Percentiles rank a stretch among this genome's conserved stretches.
These are phyloP conservation scores for Blera fallax DNA, from an alignment of 2,888 invertebrate species.

Conservation along the genomic window DNA sequence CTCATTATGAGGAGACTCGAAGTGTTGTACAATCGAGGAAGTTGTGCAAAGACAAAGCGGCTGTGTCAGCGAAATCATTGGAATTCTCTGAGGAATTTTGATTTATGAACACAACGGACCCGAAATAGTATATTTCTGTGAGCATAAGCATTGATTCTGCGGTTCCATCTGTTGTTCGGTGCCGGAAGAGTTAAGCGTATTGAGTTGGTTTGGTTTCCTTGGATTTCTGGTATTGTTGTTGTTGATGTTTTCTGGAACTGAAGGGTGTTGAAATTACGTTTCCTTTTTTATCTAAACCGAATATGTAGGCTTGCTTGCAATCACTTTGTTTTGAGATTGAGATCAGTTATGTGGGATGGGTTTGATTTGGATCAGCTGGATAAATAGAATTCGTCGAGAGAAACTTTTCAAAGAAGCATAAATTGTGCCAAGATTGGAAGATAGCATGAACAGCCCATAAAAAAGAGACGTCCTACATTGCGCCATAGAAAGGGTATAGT, in stretches of 20 bases:
- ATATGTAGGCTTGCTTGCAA: background rate
- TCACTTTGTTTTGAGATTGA: background rate
- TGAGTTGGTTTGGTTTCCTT: slow-evolving; percentile 15
- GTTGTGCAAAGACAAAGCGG: slow-evolving; percentile 50
- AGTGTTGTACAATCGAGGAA: slow-evolving; percentile 4
- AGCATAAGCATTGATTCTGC: slow-evolving; percentile 2
- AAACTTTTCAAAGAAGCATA: background rate
- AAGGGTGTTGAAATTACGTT: background rate
- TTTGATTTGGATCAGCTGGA: background rate
- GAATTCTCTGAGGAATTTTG: slow-evolving; percentile 45
- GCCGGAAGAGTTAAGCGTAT: slow-evolving; percentile 18
- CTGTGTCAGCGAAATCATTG: slow-evolving; percentile 45
- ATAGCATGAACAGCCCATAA: no score
- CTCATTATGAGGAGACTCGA: slow-evolving; percentile 10
- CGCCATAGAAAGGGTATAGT: background rate
- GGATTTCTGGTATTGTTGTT: background rate
- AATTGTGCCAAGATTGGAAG: background rate
- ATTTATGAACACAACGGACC: slow-evolving; percentile 42
- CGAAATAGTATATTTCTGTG: slow-evolving; percentile 34
- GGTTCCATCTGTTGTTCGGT: background rate
- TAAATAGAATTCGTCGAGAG: background rate
- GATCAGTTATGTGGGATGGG: background rate
- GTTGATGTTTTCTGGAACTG: background rate
- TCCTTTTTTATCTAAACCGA: background rate
- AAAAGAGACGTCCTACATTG: background rate